A percentile compares a stretch with the other conserved stretches of the same genome.
phyloP scores from a whole-genome alignment of 2,888 invertebrate species.

The Eristalinus aeneus region DNA sequence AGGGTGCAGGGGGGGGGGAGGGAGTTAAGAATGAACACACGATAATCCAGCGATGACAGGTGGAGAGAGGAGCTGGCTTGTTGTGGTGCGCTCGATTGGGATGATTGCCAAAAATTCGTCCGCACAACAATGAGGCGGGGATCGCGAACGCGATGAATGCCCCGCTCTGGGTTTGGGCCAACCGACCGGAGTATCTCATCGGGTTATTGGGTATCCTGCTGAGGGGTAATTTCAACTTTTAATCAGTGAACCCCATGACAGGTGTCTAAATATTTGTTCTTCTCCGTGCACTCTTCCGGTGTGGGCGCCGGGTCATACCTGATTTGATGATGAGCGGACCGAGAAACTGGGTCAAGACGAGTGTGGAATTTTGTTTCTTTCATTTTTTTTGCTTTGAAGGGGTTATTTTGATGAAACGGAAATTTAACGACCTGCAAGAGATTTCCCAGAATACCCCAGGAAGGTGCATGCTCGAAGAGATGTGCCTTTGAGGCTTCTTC shows the following conservation, averaged over 20 bases:
- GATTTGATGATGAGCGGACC: not conserved
- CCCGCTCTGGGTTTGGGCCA: not conserved
- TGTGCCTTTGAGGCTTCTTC: too few relatives aligned
- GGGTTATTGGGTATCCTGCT: slow-evolving; percentile 35
- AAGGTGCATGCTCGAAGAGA: too few relatives aligned
- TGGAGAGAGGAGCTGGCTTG: slow-evolving; percentile 35
- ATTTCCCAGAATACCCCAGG: too few relatives aligned
- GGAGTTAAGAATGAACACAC: slow-evolving; percentile 23
- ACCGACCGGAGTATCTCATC: not conserved
- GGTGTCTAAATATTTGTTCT: slow-evolving; percentile 15
- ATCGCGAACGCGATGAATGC: not conserved
- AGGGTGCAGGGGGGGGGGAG: not conserved
- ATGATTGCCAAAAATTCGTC: slow-evolving; percentile 60
- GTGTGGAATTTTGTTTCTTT: not conserved
- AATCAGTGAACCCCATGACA: slow-evolving; percentile 37
- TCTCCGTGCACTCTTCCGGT: too few relatives aligned
- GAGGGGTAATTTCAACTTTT: slow-evolving; percentile 31
- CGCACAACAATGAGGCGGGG: slow-evolving; percentile 35
- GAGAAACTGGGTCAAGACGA: not conserved
- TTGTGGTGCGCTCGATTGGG: slow-evolving; percentile 57
- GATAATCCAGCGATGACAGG: slow-evolving; percentile 65
- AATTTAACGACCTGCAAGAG: too few relatives aligned
- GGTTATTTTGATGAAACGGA: too few relatives aligned
- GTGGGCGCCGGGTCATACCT: not conserved
- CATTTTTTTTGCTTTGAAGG: too few relatives aligned